Percentiles rank a stretch among this genome's conserved stretches.
phyloP scores from a whole-genome alignment of 1,140 invertebrate genomes.

The Heliconius himera region DNA sequence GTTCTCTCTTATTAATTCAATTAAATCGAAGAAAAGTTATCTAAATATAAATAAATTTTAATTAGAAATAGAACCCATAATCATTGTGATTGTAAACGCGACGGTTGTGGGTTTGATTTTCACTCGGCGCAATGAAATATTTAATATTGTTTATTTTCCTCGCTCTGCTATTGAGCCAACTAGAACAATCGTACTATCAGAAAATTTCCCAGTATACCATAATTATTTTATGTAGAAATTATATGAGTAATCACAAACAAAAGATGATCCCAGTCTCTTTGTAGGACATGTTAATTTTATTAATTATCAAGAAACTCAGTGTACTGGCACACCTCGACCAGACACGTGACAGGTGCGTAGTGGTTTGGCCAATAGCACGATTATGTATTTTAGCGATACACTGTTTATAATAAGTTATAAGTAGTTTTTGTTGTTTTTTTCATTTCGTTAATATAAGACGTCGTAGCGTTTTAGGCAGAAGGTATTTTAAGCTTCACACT shows the following conservation, averaged over 20 bases:
- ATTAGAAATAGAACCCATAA: too few species aligned
- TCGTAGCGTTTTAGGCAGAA: not conserved
- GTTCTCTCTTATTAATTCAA: too few species aligned
- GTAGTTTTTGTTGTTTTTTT: not conserved
- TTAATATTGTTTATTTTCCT: too few species aligned
- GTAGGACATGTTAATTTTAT: slow-evolving; percentile 10
- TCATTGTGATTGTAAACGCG: too few species aligned
- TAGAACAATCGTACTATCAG: not conserved
- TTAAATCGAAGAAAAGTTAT: too few species aligned
- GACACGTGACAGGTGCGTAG: slow-evolving; percentile 2
- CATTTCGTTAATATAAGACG: not conserved
- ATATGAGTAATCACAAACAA: not conserved
- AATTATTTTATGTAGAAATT: too few species aligned
- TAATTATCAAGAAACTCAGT: slow-evolving; percentile 10
- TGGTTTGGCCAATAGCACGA: slow-evolving; percentile 29
- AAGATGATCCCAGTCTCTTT: not conserved
- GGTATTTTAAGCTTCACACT: too few species aligned
- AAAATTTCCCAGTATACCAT: not conserved
- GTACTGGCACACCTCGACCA: not conserved
- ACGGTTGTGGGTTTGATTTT: too few species aligned
- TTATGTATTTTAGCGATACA: slow-evolving; percentile 7
- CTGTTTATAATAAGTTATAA: not conserved
- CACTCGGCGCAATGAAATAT: too few species aligned
- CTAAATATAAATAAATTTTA: too few species aligned
- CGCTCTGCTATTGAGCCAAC: not conserved